A percentile compares a stretch with the other conserved stretches of the same genome.
These are phyloP conservation scores for Stenolophus ochropezus DNA, from an alignment of 2,888 invertebrate genomes.

Conservation along the genomic window DNA sequence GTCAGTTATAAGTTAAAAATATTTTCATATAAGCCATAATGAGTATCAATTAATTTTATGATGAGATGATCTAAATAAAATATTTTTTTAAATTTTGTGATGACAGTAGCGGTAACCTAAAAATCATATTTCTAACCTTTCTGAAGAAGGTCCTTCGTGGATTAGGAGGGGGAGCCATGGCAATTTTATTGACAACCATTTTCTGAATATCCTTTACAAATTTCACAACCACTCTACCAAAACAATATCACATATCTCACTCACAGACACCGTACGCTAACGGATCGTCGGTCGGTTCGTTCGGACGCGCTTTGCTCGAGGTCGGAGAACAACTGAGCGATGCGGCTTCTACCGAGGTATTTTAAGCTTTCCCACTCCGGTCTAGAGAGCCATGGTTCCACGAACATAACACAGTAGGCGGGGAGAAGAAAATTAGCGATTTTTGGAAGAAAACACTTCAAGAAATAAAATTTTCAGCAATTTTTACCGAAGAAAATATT, in stretches of 20 bases:
- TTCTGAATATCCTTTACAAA: slow-evolving; percentile 55
- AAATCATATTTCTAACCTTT: slow-evolving; percentile 66
- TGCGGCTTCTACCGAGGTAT: not conserved
- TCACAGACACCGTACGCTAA: not conserved
- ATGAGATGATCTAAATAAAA: too few relatives aligned
- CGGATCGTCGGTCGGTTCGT: not conserved
- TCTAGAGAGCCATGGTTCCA: not conserved
- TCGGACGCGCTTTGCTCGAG: not conserved
- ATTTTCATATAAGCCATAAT: too few relatives aligned
- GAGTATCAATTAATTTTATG: too few relatives aligned
- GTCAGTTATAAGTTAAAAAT: too few relatives aligned
- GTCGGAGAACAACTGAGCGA: not conserved
- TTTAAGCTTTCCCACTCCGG: not conserved
- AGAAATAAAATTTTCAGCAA: not conserved
- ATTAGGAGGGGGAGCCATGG: slow-evolving; percentile 69
- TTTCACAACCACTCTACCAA: not conserved
- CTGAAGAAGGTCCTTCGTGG: slow-evolving; percentile 69
- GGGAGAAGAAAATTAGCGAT: not conserved
- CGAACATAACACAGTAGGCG: not conserved
- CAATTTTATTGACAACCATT: slow-evolving; percentile 71
- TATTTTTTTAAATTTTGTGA: too few relatives aligned
- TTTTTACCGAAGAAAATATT: too few relatives aligned
- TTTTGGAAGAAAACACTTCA: not conserved
- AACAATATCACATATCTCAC: not conserved
- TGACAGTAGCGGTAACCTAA: too few relatives aligned